Evolutionary conservation across 2,888 invertebrate genomes (phyloP), one percentile per base, ranked within the genome.

Genomic region (Leptinotarsa haldemani): DNA sequence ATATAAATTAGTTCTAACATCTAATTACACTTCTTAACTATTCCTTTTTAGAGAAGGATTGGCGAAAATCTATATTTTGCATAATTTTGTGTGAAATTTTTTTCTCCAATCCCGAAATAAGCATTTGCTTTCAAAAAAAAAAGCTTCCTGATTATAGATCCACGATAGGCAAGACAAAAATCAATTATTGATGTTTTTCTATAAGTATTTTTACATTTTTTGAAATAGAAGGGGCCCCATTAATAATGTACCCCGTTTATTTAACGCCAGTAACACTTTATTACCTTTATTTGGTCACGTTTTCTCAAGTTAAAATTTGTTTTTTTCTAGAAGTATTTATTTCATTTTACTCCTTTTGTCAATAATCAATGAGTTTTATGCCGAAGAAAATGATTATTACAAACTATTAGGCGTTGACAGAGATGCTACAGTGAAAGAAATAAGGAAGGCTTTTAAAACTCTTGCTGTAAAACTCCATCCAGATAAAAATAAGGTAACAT

Each of bases 401-500:
- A 83, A 86, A 74, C 80, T 87, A 48, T 78, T 88, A 56, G 92
- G 91, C 16, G 87, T 94, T 9, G 85, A 88, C 5, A 90, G 90
- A 85, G 90, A 91, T 85, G 93, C 94, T 0, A 90, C 90, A 79
- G 89, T 90, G 73, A 90, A 91, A 81, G 93, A 93, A 82, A 93
- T 94, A 64, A 86, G 94, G 77, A 91, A 90, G 84, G 93, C 93
- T 7, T 94, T 94, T 84, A 94, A 94, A 85, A 91, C 90, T 83
- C 83, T 94, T 65, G 94, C 94, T 0, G 89, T 94, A 7, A 89
- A 89, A 70, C 88, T 91, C 79, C 94, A 94, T 89, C 94, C 94
- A 4, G 94, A 94, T 85, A 94, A 94, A 85, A 90, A 90, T 83
- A 86, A 86, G 82, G 90, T 90, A 69, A 48, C 46, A 20, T 65